Conservation (phyloP, 2,113 vertebrate species). For the Labrus mixtus region DNA sequence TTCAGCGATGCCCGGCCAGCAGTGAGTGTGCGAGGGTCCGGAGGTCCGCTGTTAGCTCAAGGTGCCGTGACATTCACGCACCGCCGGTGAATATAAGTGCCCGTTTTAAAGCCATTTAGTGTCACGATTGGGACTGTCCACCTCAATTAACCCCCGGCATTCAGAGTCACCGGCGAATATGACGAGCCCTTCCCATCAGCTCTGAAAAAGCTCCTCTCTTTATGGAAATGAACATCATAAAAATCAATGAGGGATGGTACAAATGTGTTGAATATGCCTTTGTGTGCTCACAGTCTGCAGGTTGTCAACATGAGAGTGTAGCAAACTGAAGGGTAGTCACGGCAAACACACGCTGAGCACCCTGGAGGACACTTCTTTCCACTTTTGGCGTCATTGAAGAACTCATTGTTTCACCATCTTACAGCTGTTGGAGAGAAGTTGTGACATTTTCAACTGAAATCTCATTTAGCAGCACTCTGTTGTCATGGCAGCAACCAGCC, state of each 20-base stretch:
- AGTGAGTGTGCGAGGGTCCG: not conserved
- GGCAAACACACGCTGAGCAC: not conserved
- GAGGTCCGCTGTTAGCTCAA: not conserved
- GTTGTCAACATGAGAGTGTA: conserved; percentile 22
- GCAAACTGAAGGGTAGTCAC: not conserved
- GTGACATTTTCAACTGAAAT: conserved; percentile 56
- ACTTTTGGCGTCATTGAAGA: conserved; percentile 21
- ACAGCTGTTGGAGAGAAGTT: conserved; percentile 53
- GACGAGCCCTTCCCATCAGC: conserved; percentile 17
- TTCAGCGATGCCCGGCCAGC: conserved; percentile 23
- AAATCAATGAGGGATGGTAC: conserved; percentile 25
- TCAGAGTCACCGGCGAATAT: conserved; percentile 25
- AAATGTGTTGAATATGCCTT: not conserved
- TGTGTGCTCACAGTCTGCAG: conserved; percentile 4
- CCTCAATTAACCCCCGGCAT: conserved; percentile 58
- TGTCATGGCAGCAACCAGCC: conserved; percentile 60
- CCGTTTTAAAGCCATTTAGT: conserved; percentile 66
- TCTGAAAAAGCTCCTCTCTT: conserved; percentile 27
- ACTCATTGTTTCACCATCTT: conserved; percentile 40
- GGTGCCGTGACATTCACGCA: conserved; percentile 69
- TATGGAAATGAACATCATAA: conserved; percentile 37
- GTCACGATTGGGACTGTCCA: conserved; percentile 60
- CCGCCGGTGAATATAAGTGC: conserved; percentile 59
- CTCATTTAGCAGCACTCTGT: conserved; percentile 38
- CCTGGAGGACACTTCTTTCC: conserved; percentile 6